A percentile compares a stretch with the other conserved stretches of the same genome.
These are phyloP conservation scores for Ormyrus thymus DNA, from an alignment of 2,888 invertebrate genomes.

Conservation along the genomic window DNA sequence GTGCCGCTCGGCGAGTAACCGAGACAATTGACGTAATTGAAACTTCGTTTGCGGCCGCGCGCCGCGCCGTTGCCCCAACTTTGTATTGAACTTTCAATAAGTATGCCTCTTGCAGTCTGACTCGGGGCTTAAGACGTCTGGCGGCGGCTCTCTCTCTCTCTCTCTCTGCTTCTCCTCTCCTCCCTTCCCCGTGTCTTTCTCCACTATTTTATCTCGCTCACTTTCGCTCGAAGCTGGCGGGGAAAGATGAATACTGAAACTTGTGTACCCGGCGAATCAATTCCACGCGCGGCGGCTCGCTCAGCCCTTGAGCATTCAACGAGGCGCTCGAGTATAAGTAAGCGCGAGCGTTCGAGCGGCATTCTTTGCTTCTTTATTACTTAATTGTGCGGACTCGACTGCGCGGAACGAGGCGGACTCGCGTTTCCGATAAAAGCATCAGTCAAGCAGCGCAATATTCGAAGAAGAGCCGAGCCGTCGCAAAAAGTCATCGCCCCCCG, in stretches of 20 bases:
- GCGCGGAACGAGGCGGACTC: background rate
- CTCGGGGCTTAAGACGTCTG: conserved; percentile 53
- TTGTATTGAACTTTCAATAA: conserved; percentile 58
- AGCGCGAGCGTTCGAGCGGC: conserved; percentile 11
- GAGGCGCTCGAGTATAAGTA: conserved; percentile 38
- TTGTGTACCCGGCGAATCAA: conserved; percentile 51
- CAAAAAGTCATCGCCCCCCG: background rate
- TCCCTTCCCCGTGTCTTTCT: conserved; percentile 17
- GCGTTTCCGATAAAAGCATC: background rate
- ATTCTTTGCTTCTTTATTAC: conserved; percentile 18
- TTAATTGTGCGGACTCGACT: background rate
- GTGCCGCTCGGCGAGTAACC: conserved; percentile 33
- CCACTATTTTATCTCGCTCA: conserved; percentile 1
- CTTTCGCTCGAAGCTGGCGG: background rate
- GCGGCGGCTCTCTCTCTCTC: background rate
- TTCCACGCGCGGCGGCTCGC: conserved; percentile 25
- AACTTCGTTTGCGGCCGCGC: conserved; percentile 55
- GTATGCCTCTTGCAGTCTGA: conserved; percentile 52
- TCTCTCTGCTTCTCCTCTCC: conserved; percentile 3
- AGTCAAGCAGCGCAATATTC: background rate
- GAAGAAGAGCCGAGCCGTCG: background rate
- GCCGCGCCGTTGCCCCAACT: conserved; percentile 37
- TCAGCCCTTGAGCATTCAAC: conserved; percentile 32
- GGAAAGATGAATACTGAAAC: conserved; percentile 40
- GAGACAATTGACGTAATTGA: conserved; percentile 59